Evolutionary conservation across 2,888 invertebrate species (phyloP).

Genomic region (Punctoribates punctum): DNA sequence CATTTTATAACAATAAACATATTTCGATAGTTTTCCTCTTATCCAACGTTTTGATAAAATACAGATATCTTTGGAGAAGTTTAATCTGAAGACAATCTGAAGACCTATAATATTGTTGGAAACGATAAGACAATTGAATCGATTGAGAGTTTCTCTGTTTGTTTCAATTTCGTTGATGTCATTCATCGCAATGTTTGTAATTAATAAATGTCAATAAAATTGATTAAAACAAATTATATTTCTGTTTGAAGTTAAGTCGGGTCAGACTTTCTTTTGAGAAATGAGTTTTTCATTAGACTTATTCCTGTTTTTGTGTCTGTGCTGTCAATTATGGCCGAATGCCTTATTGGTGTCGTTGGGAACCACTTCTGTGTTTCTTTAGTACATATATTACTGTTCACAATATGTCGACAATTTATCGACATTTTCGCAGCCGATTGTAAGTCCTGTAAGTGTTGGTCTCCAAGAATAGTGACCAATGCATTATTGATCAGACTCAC

Average conservation of each 20-base stretch:
- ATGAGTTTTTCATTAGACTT: not conserved
- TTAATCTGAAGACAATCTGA: no score
- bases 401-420: slow-evolving; percentile 20
- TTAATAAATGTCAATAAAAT: not conserved
- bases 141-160: no score
- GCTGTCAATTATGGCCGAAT: slow-evolving; percentile 17
- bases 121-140: no score
- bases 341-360: not conserved
- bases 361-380: not conserved
- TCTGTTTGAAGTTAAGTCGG: not conserved
- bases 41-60: no score
- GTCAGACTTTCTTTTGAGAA: not conserved
- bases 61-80: no score
- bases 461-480: no score
- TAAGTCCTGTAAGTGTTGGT: not conserved
- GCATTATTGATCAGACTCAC: no score
- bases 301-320: slow-evolving; percentile 9
- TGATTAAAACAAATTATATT: slow-evolving; percentile 5
- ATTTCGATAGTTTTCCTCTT: no score
- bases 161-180: no score
- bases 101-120: no score
- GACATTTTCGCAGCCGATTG: not conserved
- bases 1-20: no score
- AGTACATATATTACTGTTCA: slow-evolving; percentile 8
- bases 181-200: no score